Conservation (phyloP, 2,797 vertebrate genomes). For the Sebastes iracundus region DNA sequence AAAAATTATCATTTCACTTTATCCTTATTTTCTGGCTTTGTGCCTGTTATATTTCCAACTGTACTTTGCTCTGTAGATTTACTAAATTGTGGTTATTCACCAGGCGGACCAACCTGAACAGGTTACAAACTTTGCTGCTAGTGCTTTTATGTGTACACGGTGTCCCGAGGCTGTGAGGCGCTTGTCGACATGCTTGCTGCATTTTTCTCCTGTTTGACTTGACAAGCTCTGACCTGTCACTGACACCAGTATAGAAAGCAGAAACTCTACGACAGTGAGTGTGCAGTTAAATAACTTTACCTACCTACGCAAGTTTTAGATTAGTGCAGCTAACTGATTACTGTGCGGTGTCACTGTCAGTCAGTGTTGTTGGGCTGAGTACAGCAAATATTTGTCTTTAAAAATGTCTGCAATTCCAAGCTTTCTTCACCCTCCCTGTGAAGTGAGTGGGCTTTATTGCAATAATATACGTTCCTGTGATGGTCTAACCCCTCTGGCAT, state of each 20-base stretch:
- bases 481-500: not conserved
- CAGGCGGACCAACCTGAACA: conserved; percentile 2
- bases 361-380: not conserved
- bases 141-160: not conserved
- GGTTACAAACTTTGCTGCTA: conserved; percentile 16
- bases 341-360: not conserved
- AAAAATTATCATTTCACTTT: not conserved
- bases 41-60: not conserved
- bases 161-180: conserved; percentile 23
- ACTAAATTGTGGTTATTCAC: not conserved
- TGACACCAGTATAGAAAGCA: conserved; percentile 25
- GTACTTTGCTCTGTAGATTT: not conserved
- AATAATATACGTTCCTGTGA: not conserved
- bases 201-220: conserved; percentile 54
- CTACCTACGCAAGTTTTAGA: not conserved
- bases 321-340: not conserved
- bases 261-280: conserved; percentile 3
- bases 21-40: not conserved
- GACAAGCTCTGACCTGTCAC: conserved; percentile 68
- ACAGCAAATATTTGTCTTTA: not conserved
- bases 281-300: not conserved
- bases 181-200: conserved; percentile 35
- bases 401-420: not conserved
- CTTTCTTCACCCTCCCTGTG: not conserved
- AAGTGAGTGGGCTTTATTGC: not conserved